Evolutionary conservation across 2,797 vertebrate species (phyloP).

Genomic region (Myotis myotis): DNA sequence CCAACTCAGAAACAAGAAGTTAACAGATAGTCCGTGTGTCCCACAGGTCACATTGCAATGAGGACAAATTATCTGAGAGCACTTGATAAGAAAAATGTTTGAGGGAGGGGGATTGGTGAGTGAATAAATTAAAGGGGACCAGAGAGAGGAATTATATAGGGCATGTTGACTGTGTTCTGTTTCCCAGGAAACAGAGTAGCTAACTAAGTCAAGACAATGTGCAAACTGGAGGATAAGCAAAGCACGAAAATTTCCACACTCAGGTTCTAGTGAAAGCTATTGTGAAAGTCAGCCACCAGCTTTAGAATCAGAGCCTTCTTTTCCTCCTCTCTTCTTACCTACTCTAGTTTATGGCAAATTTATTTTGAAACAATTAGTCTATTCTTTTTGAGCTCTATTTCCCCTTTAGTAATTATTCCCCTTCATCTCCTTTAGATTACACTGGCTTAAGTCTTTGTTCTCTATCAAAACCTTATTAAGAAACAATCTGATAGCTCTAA

Average conservation of each 20-base stretch:
- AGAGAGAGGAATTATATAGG: not conserved
- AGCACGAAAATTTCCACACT: not conserved
- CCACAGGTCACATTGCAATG: not conserved
- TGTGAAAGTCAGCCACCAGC: not conserved
- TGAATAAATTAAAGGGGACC: conserved; percentile 20
- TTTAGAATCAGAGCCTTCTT: conserved; percentile 23
- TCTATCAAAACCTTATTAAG: conserved; percentile 48
- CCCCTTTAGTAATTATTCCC: not conserved
- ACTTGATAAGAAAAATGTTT: not conserved
- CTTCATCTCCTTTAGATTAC: not conserved
- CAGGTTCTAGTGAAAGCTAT: not conserved
- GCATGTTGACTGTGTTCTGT: conserved; percentile 1
- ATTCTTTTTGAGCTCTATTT: not conserved
- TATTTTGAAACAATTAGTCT: conserved; percentile 3
- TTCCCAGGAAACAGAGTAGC: conserved; percentile 5
- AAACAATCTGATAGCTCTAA: not conserved
- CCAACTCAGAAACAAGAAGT: not conserved
- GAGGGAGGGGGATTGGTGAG: not conserved
- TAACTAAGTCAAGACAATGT: conserved; percentile 8
- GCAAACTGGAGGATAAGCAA: not conserved
- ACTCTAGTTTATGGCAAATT: not conserved
- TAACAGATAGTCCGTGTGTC: not conserved
- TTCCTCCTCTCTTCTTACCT: not conserved
- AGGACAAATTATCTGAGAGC: conserved; percentile 23
- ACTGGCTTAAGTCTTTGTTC: not conserved